phyloP scores from a whole-genome alignment of 1,140 invertebrate species.

The Drosophila kikkawai region DNA sequence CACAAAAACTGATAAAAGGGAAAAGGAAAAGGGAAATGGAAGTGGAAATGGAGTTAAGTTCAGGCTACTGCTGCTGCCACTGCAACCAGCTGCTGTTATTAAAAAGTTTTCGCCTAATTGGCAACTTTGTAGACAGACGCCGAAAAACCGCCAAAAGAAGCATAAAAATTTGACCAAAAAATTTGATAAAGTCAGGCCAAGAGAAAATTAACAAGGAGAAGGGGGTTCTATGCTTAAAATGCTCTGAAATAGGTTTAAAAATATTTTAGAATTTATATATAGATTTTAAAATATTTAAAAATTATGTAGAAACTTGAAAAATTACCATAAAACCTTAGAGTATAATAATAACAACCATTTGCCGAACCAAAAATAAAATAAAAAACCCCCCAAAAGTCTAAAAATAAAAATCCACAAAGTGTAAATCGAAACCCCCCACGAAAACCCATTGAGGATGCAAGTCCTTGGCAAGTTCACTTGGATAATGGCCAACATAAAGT shows the following conservation, averaged over 20 bases:
- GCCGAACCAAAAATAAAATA: neutral
- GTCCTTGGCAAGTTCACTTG: conserved; percentile 28
- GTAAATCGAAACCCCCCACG: neutral
- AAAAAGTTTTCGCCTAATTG: conserved; percentile 72
- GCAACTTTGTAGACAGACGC: conserved; percentile 72
- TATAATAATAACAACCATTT: neutral
- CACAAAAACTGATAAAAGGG: conserved; percentile 2
- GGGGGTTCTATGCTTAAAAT: neutral
- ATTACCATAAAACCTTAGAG: neutral
- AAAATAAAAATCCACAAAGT: neutral
- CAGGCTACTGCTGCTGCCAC: conserved; percentile 23
- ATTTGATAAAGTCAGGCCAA: conserved; percentile 27
- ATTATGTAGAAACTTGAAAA: neutral
- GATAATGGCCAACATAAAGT: conserved; percentile 78
- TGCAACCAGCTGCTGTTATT: conserved; percentile 56
- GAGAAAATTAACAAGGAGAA: neutral
- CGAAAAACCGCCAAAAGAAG: conserved; percentile 33
- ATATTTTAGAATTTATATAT: neutral
- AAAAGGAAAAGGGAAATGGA: conserved; percentile 23
- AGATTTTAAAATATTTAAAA: neutral
- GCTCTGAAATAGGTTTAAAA: neutral
- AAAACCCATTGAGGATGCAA: conserved; percentile 14
- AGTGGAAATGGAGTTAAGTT: conserved; percentile 31
- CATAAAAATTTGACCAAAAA: conserved; percentile 26
- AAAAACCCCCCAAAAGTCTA: neutral